A percentile compares a stretch with the other conserved stretches of the same genome.
Evolutionary conservation across 2,888 invertebrate genomes (phyloP).

Genomic region (Ceraclea dissimilis): DNA sequence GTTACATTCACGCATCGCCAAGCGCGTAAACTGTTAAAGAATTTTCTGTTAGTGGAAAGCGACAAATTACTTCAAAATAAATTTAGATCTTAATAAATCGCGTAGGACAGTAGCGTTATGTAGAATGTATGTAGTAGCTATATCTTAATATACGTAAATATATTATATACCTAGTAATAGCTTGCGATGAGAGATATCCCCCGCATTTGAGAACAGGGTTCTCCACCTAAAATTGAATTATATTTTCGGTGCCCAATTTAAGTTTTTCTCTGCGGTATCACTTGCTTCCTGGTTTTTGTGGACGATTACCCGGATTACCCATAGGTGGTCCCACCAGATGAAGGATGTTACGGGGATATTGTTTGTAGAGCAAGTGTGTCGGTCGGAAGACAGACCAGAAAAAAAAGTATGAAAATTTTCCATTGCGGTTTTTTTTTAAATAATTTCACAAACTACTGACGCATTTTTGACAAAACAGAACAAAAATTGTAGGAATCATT

Average conservation of each 20-base stretch:
- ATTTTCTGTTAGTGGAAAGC: slow-evolving; percentile 12
- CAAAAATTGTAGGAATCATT: no score
- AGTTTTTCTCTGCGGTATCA: background rate
- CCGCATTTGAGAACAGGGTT: background rate
- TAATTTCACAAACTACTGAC: no score
- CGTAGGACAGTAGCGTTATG: slow-evolving; percentile 17
- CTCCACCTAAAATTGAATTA: background rate
- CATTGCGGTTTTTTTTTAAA: no score
- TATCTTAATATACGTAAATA: background rate
- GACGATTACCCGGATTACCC: no score
- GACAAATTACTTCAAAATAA: slow-evolving; percentile 26
- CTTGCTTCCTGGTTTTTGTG: no score
- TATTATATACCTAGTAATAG: slow-evolving; percentile 1
- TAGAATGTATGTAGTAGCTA: background rate
- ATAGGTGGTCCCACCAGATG: no score
- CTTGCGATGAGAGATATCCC: slow-evolving; percentile 2
- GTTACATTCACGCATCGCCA: background rate
- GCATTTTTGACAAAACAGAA: no score
- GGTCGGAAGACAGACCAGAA: no score
- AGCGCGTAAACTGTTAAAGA: background rate
- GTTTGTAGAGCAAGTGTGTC: no score
- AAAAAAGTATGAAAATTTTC: no score
- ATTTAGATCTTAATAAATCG: slow-evolving; percentile 25
- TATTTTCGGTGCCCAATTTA: background rate
- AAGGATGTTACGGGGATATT: no score